phyloP scores from a whole-genome alignment of 2,113 vertebrate genomes.

The Sciurus niger region DNA sequence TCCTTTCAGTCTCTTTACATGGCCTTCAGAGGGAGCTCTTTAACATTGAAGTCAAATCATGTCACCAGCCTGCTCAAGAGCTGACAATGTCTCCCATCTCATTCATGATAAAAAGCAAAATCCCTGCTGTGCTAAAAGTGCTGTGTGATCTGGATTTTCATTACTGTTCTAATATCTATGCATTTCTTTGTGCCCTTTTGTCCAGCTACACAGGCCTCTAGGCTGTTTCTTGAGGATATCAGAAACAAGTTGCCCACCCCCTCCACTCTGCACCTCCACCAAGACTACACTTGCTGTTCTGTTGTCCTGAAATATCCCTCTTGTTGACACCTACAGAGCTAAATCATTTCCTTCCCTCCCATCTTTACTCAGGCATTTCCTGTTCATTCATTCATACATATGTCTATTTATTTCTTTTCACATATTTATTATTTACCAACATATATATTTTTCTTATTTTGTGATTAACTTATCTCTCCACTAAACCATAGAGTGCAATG shows the following conservation, averaged over 20 bases:
- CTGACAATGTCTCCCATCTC: neutral
- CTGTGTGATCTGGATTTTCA: neutral
- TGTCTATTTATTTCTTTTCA: neutral
- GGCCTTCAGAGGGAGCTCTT: too few relatives aligned
- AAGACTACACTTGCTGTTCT: neutral
- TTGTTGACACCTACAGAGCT: neutral
- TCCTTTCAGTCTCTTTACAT: neutral
- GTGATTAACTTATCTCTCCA: neutral
- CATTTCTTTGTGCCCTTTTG: neutral
- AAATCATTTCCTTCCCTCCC: neutral
- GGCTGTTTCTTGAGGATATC: neutral
- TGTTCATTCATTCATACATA: too few relatives aligned
- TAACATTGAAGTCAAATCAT: neutral
- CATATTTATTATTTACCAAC: neutral
- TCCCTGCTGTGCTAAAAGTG: neutral
- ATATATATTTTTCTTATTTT: neutral
- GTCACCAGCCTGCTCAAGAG: neutral
- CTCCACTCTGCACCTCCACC: too few relatives aligned
- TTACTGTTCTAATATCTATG: neutral
- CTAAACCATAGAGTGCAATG: neutral
- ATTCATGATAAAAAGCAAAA: neutral
- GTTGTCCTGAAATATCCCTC: neutral
- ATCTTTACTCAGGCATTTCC: neutral
- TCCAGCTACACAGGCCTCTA: accelerated
- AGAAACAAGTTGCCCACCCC: too few relatives aligned